These are phyloP conservation scores for Spea hammondii DNA, from an alignment of 2,797 vertebrate genomes.

Conservation along the genomic window DNA sequence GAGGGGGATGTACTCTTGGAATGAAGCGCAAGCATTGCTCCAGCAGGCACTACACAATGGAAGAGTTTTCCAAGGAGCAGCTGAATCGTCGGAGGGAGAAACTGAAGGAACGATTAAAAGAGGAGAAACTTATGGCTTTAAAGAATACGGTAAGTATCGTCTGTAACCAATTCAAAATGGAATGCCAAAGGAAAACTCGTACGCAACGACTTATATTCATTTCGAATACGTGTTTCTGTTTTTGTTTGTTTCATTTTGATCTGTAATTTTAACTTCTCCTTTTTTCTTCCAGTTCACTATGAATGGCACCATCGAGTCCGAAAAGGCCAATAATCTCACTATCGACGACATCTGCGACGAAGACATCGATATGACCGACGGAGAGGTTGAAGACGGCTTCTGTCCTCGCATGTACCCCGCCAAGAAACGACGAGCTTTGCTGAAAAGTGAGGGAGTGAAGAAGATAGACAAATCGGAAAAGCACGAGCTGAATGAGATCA, in stretches of 20 bases:
- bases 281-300: slow-evolving; percentile 76
- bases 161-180: background rate
- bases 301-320: slow-evolving; percentile 76
- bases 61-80: slow-evolving; percentile 87
- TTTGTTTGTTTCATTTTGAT: background rate
- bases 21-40: slow-evolving; percentile 85
- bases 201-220: no score
- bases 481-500: slow-evolving; percentile 84
- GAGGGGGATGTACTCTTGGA: slow-evolving; percentile 90
- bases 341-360: slow-evolving; percentile 84
- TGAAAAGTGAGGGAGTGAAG: slow-evolving; percentile 86
- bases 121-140: slow-evolving; percentile 85
- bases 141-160: slow-evolving; percentile 55
- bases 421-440: slow-evolving; percentile 80
- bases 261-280: background rate
- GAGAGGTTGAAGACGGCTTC: slow-evolving; percentile 79
- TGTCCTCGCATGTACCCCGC: slow-evolving; percentile 89
- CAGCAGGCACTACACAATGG: slow-evolving; percentile 79
- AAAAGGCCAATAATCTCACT: slow-evolving; percentile 79
- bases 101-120: slow-evolving; percentile 80
- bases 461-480: slow-evolving; percentile 95
- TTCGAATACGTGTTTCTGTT: background rate
- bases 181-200: background rate
- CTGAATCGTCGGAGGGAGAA: slow-evolving; percentile 77
- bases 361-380: slow-evolving; percentile 73